Evolutionary conservation across 2,888 invertebrate genomes (phyloP).

Genomic region (Torymus tubicola): DNA sequence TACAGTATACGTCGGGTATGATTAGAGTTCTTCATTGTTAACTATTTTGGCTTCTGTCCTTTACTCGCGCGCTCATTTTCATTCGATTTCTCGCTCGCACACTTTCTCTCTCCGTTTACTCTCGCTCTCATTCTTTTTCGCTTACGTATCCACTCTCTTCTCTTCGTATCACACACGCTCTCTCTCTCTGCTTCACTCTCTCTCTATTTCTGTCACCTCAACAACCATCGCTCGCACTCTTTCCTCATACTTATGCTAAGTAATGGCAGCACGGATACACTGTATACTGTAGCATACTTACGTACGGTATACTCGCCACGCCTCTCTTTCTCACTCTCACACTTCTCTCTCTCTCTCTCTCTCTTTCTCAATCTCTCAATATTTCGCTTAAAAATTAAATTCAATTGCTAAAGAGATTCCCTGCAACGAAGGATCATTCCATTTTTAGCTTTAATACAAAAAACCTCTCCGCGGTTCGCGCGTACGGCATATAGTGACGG

Average conservation of each 20-base stretch:
- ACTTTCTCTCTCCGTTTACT: slow-evolving; percentile 11
- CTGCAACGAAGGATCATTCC: slow-evolving; percentile 21
- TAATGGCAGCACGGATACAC: slow-evolving; percentile 70
- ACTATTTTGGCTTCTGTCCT: slow-evolving; percentile 69
- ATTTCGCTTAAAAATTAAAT: slow-evolving; percentile 37
- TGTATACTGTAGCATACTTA: slow-evolving; percentile 63
- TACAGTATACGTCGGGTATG: slow-evolving; percentile 62
- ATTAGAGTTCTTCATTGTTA: slow-evolving; percentile 58
- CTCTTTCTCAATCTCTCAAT: not conserved
- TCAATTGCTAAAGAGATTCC: slow-evolving; percentile 34
- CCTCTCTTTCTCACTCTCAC: no score
- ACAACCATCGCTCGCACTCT: not conserved
- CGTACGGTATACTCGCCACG: not conserved
- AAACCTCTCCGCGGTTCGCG: not conserved
- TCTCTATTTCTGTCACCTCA: slow-evolving; percentile 9
- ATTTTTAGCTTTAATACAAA: not conserved
- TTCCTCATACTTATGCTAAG: slow-evolving; percentile 63
- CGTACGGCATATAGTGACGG: not conserved
- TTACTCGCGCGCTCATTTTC: slow-evolving; percentile 13
- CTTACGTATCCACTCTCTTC: slow-evolving; percentile 2
- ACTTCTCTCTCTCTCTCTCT: no score
- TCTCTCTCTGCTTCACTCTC: slow-evolving; percentile 15
- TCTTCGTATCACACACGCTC: not conserved
- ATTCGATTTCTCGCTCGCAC: slow-evolving; percentile 13
- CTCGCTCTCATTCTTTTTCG: not conserved